phyloP scores from a whole-genome alignment of 2,113 vertebrate genomes.

The Atractosteus spatula region DNA sequence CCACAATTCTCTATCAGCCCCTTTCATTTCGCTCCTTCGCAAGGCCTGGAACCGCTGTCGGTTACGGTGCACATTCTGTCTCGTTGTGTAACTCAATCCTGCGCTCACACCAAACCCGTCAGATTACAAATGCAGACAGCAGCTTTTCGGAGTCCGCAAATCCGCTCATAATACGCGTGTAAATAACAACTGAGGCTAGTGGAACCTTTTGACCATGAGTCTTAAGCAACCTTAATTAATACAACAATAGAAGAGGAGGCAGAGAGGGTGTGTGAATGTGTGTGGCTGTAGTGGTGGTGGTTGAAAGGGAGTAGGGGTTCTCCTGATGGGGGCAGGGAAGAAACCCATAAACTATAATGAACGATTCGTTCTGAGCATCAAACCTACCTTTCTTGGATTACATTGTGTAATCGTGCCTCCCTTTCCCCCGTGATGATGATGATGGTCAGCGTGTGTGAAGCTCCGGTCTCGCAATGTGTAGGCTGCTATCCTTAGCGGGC shows the following conservation, averaged over 20 bases:
- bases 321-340: constrained; percentile 5
- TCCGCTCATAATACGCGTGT: constrained; percentile 2
- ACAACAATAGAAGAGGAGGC: neutral
- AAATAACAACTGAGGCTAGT: neutral
- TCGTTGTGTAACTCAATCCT: neutral
- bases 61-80: constrained; percentile 3
- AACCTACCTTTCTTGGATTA: constrained; percentile 65
- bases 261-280: neutral
- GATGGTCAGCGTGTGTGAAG: constrained; percentile 45
- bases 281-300: constrained; percentile 8
- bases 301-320: constrained; percentile 14
- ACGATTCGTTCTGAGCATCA: constrained; percentile 19
- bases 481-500: constrained; percentile 54
- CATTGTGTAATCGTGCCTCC: constrained; percentile 65
- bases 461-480: constrained; percentile 54
- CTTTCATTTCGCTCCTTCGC: neutral
- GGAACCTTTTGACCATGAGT: neutral
- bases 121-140: constrained; percentile 10
- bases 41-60: constrained; percentile 15
- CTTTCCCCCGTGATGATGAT: constrained; percentile 56
- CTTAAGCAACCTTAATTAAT: neutral
- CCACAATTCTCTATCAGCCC: constrained; percentile 2
- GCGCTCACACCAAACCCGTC: constrained; percentile 5
- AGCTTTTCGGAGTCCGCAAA: neutral
- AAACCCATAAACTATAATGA: constrained; percentile 21